Conservation (phyloP, 2,888 invertebrate genomes). For the Barypeithes pellucidus region DNA sequence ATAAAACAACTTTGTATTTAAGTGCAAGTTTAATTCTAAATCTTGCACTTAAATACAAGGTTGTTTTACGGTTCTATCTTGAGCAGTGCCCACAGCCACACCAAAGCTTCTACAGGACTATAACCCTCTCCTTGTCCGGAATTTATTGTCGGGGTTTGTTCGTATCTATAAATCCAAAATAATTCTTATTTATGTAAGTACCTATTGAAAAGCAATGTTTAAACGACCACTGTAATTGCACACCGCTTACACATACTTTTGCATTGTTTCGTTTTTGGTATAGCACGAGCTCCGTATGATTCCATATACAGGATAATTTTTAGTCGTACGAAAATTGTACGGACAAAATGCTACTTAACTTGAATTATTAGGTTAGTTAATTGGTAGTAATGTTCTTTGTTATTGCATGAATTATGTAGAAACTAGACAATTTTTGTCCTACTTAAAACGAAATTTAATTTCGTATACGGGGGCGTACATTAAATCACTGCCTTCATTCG, state of each 20-base stretch:
- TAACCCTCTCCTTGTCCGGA: no score
- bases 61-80: no score
- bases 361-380: slow-evolving; percentile 33
- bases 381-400: slow-evolving; percentile 28
- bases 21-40: no score
- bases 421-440: slow-evolving; percentile 31
- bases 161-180: no score
- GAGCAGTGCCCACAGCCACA: no score
- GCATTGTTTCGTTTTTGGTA: slow-evolving; percentile 49
- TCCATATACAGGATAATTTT: slow-evolving; percentile 34
- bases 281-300: slow-evolving; percentile 40
- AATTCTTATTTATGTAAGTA: neutral
- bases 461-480: neutral
- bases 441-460: slow-evolving; percentile 13
- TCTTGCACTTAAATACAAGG: no score
- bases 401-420: slow-evolving; percentile 22
- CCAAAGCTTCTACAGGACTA: no score
- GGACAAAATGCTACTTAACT: slow-evolving; percentile 32
- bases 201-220: slow-evolving; percentile 25
- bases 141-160: no score
- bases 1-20: no score
- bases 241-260: slow-evolving; percentile 28
- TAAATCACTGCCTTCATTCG: no score
- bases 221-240: slow-evolving; percentile 39
- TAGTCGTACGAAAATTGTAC: slow-evolving; percentile 21